phyloP scores from a whole-genome alignment of 2,113 vertebrate genomes.

The Pampusana beccarii region DNA sequence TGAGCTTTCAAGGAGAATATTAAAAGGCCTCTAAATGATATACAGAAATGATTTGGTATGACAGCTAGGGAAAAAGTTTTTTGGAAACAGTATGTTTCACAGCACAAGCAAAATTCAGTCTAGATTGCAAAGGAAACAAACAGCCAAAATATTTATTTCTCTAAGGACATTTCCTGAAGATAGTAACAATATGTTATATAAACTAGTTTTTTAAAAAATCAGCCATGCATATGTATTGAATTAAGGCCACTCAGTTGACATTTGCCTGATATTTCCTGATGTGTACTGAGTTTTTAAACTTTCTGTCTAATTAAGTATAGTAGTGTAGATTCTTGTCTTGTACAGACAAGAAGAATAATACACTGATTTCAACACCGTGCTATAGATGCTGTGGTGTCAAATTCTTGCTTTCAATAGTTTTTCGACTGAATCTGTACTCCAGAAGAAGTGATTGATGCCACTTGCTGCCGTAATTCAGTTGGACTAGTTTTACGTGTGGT shows the following conservation, averaged over 20 bases:
- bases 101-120: background rate
- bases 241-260: background rate
- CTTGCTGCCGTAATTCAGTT: background rate
- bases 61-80: background rate
- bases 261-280: conserved; percentile 21
- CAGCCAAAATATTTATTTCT: background rate
- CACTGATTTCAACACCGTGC: background rate
- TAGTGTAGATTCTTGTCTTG: background rate
- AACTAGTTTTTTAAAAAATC: background rate
- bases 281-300: background rate
- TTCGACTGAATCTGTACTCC: background rate
- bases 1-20: background rate
- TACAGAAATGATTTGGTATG: background rate
- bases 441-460: background rate
- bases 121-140: background rate
- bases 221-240: background rate
- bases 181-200: background rate
- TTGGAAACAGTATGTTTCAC: background rate
- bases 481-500: background rate
- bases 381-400: background rate
- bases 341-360: background rate
- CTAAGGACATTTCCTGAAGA: background rate
- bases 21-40: background rate
- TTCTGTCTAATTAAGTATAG: conserved; percentile 13
- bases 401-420: background rate